A percentile compares a stretch with the other conserved stretches of the same genome.
Evolutionary conservation across 2,888 invertebrate genomes (phyloP).

Genomic region (Eupithecia dodoneata): DNA sequence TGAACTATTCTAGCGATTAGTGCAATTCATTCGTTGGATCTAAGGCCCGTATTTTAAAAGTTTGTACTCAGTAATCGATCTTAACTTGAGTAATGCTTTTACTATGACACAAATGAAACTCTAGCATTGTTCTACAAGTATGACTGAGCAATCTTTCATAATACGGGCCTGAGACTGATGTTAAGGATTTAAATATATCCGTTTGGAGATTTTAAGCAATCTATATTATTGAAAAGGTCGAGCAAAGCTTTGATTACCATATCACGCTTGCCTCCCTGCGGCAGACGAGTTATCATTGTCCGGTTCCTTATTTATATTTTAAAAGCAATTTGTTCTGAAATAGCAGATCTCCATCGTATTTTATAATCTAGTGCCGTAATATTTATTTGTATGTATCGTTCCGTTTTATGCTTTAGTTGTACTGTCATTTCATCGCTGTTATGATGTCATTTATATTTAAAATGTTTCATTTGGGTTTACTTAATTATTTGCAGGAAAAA

Average conservation of each 20-base stretch:
- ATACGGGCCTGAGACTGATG: background rate
- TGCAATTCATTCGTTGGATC: background rate
- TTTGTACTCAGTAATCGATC: too few relatives aligned
- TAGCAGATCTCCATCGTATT: constrained; percentile 35
- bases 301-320: constrained; percentile 19
- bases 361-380: constrained; percentile 25
- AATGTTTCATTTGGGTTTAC: background rate
- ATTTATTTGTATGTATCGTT: constrained; percentile 34
- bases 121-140: too few relatives aligned
- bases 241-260: background rate
- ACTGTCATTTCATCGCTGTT: constrained; percentile 23
- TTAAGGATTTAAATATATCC: background rate
- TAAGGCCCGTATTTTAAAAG: background rate
- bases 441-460: constrained; percentile 10
- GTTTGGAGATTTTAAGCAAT: background rate
- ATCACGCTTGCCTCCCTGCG: background rate
- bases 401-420: constrained; percentile 17
- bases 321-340: constrained; percentile 21
- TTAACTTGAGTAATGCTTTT: too few relatives aligned
- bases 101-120: too few relatives aligned
- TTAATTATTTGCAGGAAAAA: background rate
- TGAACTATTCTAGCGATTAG: background rate
- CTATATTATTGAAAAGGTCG: background rate
- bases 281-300: background rate
- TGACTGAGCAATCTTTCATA: too few relatives aligned